phyloP scores from a whole-genome alignment of 1,140 invertebrate species.

The Nasonia giraulti region DNA sequence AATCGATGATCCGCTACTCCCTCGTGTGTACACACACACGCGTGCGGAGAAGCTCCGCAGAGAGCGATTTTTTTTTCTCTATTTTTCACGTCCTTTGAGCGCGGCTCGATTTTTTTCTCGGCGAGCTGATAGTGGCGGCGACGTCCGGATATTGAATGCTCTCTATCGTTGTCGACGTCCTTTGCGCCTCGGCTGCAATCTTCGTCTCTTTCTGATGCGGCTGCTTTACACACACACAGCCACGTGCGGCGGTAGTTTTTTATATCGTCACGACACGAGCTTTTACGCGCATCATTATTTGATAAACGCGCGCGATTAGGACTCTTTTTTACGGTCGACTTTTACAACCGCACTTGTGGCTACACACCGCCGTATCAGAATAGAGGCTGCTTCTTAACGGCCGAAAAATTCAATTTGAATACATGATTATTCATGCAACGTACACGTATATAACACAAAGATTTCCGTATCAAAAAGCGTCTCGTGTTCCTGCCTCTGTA shows the following conservation, averaged over 20 bases:
- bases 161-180: slow-evolving; percentile 1
- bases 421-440: not conserved
- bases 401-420: not conserved
- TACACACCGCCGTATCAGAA: not conserved
- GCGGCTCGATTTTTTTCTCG: slow-evolving; percentile 8
- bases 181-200: not conserved
- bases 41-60: not conserved
- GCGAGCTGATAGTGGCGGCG: not conserved
- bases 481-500: not conserved
- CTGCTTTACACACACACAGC: not conserved
- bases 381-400: not conserved
- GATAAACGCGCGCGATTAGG: not conserved
- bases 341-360: not conserved
- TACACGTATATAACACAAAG: not conserved
- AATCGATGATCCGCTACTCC: not conserved
- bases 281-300: slow-evolving; percentile 1
- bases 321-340: not conserved
- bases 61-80: not conserved
- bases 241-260: not conserved
- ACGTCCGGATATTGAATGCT: slow-evolving; percentile 47
- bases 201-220: slow-evolving; percentile 1
- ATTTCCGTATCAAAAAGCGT: not conserved
- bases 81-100: slow-evolving; percentile 26
- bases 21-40: no score
- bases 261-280: not conserved